These are phyloP conservation scores for Collichthys lucidus DNA, from an alignment of 2,113 vertebrate species.

Conservation along the genomic window DNA sequence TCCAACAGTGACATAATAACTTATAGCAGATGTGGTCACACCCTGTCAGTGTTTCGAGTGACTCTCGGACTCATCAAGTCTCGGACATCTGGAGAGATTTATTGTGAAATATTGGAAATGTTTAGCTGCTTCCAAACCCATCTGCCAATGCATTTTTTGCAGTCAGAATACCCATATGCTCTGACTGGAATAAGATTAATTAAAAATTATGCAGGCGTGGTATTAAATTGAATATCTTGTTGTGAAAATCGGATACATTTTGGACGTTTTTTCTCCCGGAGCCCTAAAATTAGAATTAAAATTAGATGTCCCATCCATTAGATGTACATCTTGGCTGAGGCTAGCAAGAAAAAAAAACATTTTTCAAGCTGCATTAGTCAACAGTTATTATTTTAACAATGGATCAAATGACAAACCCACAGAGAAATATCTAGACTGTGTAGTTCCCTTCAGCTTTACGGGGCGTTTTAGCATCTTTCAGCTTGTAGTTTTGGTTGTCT, in stretches of 20 bases:
- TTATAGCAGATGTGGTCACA: neutral
- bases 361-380: neutral
- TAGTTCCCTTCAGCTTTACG: neutral
- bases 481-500: neutral
- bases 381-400: neutral
- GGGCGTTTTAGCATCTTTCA: neutral
- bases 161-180: neutral
- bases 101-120: conserved; percentile 17
- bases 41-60: neutral
- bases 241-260: neutral
- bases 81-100: neutral
- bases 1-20: neutral
- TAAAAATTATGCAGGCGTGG: neutral
- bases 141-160: conserved; percentile 4
- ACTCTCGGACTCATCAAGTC: neutral
- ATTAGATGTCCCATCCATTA: neutral
- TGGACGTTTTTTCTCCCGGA: neutral
- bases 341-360: neutral
- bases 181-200: neutral
- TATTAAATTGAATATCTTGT: neutral
- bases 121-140: neutral
- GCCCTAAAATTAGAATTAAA: neutral
- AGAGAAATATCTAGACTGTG: too few relatives aligned
- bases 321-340: neutral
- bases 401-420: neutral